A percentile compares a stretch with the other conserved stretches of the same genome.
Evolutionary conservation across 2,113 vertebrate genomes (phyloP).

Genomic region (Peromyscus polionotus): DNA sequence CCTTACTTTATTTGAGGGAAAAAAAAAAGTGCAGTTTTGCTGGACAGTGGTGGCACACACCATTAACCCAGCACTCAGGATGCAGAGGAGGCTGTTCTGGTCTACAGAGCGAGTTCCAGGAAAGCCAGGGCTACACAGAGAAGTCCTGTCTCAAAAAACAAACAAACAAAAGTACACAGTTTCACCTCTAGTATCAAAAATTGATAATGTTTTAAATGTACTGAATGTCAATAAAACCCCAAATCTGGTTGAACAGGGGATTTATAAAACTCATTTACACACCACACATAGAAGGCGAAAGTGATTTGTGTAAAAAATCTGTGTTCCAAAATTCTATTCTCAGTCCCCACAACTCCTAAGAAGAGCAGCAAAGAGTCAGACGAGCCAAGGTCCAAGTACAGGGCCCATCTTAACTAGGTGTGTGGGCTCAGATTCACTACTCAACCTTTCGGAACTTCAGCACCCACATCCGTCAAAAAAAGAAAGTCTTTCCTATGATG

Average conservation of each 20-base stretch:
- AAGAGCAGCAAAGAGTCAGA: slow-evolving; percentile 35
- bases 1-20: neutral
- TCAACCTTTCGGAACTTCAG: slow-evolving; percentile 19
- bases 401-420: neutral
- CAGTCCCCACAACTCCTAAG: neutral
- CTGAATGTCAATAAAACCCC: slow-evolving; percentile 30
- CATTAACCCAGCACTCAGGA: neutral
- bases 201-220: neutral
- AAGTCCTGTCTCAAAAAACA: neutral
- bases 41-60: neutral
- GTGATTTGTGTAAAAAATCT: neutral
- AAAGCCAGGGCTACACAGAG: neutral
- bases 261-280: slow-evolving; percentile 20
- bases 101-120: neutral
- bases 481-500: neutral
- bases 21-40: neutral
- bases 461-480: slow-evolving; percentile 2
- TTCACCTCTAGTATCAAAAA: slow-evolving; percentile 48
- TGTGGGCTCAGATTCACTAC: neutral
- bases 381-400: neutral
- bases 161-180: neutral
- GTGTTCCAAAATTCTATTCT: slow-evolving; percentile 29
- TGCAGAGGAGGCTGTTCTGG: neutral
- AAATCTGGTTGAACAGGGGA: neutral
- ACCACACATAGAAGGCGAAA: slow-evolving; percentile 13